Percentiles rank a stretch among this genome's conserved stretches.
phyloP scores from a whole-genome alignment of 2,797 vertebrate genomes.

The Poeciliopsis infans region DNA sequence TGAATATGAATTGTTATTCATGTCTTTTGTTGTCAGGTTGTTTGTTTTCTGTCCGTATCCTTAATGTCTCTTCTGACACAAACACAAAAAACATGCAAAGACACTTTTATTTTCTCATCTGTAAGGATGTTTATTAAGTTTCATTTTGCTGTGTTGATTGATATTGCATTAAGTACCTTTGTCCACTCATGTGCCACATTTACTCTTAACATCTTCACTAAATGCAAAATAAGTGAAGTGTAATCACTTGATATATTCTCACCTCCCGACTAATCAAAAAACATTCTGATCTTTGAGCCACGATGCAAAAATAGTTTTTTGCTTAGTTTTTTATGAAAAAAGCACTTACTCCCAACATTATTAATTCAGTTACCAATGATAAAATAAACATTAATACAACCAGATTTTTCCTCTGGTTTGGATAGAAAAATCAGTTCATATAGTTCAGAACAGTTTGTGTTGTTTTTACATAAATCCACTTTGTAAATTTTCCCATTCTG shows the following conservation, averaged over 20 bases:
- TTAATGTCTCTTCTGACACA: neutral
- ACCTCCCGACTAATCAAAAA: neutral
- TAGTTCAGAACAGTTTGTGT: neutral
- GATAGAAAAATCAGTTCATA: neutral
- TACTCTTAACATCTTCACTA: neutral
- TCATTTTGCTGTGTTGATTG: constrained; percentile 31
- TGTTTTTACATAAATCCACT: neutral
- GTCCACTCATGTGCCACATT: neutral
- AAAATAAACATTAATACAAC: too few relatives aligned
- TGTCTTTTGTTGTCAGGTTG: neutral
- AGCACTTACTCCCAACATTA: neutral
- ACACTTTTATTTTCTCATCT: constrained; percentile 11
- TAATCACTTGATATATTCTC: neutral
- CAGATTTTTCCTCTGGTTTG: neutral
- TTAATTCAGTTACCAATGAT: neutral
- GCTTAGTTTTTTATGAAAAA: neutral
- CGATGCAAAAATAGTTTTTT: neutral
- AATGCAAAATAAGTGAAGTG: constrained; percentile 2
- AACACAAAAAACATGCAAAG: constrained; percentile 13
- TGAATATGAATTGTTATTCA: neutral
- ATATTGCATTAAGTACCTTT: constrained; percentile 34
- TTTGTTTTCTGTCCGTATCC: neutral
- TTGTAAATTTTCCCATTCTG: neutral
- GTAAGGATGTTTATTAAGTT: constrained; percentile 1
- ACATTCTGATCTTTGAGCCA: neutral